phyloP scores from a whole-genome alignment of 2,797 vertebrate species.

The Linurgus olivaceus region DNA sequence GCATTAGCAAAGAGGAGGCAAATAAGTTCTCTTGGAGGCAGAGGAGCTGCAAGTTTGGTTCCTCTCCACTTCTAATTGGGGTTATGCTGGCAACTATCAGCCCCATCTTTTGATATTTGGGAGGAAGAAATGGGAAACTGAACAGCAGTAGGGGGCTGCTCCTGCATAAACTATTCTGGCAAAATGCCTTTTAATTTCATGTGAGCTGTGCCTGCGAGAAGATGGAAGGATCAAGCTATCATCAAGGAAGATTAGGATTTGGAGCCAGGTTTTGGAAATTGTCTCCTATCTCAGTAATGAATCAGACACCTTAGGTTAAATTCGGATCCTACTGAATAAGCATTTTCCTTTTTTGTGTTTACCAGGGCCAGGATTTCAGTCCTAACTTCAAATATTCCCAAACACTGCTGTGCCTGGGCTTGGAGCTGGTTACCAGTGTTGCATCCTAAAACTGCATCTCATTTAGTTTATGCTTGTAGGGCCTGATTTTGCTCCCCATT shows the following conservation, averaged over 20 bases:
- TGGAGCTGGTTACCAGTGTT: background rate
- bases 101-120: background rate
- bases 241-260: slow-evolving; percentile 29
- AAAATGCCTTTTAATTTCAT: slow-evolving; percentile 50
- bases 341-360: slow-evolving; percentile 15
- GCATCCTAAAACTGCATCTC: background rate
- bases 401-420: background rate
- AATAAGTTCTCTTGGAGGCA: background rate
- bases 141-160: background rate
- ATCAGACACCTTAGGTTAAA: slow-evolving; percentile 61
- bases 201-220: slow-evolving; percentile 22
- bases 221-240: slow-evolving; percentile 8
- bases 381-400: background rate
- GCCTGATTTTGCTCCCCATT: background rate
- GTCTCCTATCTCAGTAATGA: slow-evolving; percentile 53
- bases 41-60: background rate
- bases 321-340: slow-evolving; percentile 18
- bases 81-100: background rate
- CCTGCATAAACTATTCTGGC: slow-evolving; percentile 23
- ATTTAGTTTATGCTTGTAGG: background rate
- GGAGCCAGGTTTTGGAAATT: slow-evolving; percentile 46
- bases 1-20: background rate
- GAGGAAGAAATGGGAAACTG: background rate
- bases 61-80: background rate
- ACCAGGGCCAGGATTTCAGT: slow-evolving; percentile 30